Percentiles rank a stretch among this genome's conserved stretches.
Evolutionary conservation across 1,140 invertebrate genomes (phyloP).

Genomic region (Solenopsis fugax): DNA sequence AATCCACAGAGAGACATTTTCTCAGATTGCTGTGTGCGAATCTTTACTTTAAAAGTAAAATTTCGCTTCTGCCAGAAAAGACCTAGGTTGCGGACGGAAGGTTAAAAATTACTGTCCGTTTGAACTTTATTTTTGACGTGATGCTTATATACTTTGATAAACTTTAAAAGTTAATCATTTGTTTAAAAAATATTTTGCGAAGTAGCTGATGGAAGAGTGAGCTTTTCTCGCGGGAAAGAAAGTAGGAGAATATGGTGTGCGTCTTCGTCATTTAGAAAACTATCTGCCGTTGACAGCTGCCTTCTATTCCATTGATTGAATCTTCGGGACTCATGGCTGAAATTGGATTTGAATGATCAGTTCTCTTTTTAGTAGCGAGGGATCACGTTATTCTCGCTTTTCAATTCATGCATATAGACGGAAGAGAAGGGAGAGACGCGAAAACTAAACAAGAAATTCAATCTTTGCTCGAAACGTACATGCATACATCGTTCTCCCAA

Average conservation of each 20-base stretch:
- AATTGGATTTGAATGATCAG: conserved; percentile 71
- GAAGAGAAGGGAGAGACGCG: neutral
- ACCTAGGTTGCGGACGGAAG: no score
- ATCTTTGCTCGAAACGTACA: conserved; percentile 15
- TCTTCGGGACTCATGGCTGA: conserved; percentile 74
- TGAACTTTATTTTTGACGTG: neutral
- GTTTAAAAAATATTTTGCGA: conserved; percentile 25
- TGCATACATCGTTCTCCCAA: neutral
- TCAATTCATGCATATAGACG: neutral
- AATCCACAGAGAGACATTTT: no score
- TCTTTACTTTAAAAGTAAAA: no score
- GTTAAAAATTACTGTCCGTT: neutral
- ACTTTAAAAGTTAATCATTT: neutral
- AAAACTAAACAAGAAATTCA: conserved; percentile 31
- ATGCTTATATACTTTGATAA: neutral
- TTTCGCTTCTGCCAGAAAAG: no score
- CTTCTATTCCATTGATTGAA: conserved; percentile 79
- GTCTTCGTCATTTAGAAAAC: conserved; percentile 75
- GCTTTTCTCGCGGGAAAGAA: neutral
- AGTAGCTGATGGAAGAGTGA: neutral
- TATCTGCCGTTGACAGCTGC: conserved; percentile 78
- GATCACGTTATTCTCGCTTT: conserved; percentile 35
- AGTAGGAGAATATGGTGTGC: conserved; percentile 4
- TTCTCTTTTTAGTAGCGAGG: conserved; percentile 48
- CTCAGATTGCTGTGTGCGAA: no score